Evolutionary conservation across 2,888 invertebrate species (phyloP).

Genomic region (Pterobdella sp.): DNA sequence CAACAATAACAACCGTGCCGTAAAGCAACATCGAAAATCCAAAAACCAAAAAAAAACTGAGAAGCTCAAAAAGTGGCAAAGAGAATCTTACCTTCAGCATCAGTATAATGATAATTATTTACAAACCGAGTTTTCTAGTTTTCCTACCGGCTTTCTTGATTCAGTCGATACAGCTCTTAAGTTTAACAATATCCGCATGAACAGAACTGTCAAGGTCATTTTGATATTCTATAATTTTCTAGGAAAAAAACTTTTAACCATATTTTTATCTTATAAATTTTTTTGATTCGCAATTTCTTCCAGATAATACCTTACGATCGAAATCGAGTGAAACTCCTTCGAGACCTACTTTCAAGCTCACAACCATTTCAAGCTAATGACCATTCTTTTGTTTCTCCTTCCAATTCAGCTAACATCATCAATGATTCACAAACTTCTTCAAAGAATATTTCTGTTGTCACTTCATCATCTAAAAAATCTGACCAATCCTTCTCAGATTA

Average conservation of each 20-base stretch:
- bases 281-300: neutral
- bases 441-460: neutral
- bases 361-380: neutral
- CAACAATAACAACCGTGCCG: neutral
- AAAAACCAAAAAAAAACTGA: neutral
- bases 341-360: neutral
- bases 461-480: too few species aligned
- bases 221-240: neutral
- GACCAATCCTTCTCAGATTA: conserved; percentile 26
- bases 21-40: neutral
- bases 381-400: neutral
- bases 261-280: neutral
- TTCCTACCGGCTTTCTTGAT: conserved; percentile 28
- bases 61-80: too few species aligned
- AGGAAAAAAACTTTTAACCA: neutral
- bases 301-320: conserved; percentile 36
- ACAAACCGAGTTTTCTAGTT: conserved; percentile 16
- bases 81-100: too few species aligned
- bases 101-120: neutral
- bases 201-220: conserved; percentile 25
- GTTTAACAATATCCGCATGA: conserved; percentile 30
- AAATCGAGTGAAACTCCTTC: conserved; percentile 33
- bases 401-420: neutral
- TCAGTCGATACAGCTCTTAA: conserved; percentile 23
- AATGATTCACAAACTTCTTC: neutral